These are phyloP conservation scores for Sminthurides bifidus DNA, from an alignment of 1,140 invertebrate species.

Conservation along the genomic window DNA sequence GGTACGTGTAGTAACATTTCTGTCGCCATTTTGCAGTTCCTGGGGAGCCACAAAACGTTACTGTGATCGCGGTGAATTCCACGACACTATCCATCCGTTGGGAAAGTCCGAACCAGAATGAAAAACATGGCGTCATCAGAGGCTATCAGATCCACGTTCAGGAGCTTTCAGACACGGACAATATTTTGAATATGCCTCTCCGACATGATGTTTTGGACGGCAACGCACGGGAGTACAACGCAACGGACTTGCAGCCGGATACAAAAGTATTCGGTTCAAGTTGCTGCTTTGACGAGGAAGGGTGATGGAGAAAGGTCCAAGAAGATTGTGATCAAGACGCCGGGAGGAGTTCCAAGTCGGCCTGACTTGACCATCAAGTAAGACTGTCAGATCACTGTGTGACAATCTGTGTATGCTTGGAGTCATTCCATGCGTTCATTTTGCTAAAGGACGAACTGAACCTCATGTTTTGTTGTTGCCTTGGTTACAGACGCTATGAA, in stretches of 20 bases:
- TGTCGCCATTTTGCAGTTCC: constrained; percentile 87
- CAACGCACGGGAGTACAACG: constrained; percentile 61
- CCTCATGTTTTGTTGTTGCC: not conserved
- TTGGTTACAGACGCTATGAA: constrained; percentile 36
- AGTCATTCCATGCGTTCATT: not conserved
- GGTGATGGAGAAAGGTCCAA: constrained; percentile 82
- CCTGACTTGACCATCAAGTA: constrained; percentile 77
- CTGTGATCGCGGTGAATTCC: constrained; percentile 74
- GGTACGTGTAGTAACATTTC: too few relatives aligned
- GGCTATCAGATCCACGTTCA: constrained; percentile 93
- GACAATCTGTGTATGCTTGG: not conserved
- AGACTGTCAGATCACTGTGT: constrained; percentile 27
- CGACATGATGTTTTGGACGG: constrained; percentile 70
- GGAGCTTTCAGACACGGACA: constrained; percentile 74
- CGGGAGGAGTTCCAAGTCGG: constrained; percentile 79
- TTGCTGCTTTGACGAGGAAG: constrained; percentile 78
- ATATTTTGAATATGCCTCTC: constrained; percentile 68
- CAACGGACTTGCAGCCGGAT: constrained; percentile 80
- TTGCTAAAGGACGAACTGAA: not conserved
- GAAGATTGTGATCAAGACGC: constrained; percentile 70
- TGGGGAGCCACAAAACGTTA: constrained; percentile 84
- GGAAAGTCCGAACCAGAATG: constrained; percentile 76
- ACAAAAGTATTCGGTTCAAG: constrained; percentile 84
- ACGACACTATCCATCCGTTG: constrained; percentile 82
- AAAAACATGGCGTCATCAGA: constrained; percentile 89